Evolutionary conservation across 1,140 invertebrate species (phyloP).

Genomic region (Cotesia chilonis): DNA sequence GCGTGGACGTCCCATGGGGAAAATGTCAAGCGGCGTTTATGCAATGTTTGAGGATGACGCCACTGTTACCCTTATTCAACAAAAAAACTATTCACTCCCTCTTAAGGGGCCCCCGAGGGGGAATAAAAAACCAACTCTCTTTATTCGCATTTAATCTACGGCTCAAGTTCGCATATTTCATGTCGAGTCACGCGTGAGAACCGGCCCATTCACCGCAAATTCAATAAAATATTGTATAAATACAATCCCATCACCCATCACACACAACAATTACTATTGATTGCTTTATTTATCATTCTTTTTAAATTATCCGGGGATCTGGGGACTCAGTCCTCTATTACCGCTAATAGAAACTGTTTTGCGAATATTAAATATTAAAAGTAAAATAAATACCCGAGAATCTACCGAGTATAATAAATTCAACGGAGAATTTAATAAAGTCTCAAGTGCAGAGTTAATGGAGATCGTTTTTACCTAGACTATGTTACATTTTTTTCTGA

Average conservation of each 20-base stretch:
- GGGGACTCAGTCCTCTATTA: no score
- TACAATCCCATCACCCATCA: no score
- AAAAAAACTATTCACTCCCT: slow-evolving; percentile 46
- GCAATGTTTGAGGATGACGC: slow-evolving; percentile 50
- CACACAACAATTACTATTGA: no score
- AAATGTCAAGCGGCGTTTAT: slow-evolving; percentile 47
- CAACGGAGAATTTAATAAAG: slow-evolving; percentile 45
- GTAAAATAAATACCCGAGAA: background rate
- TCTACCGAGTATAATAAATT: slow-evolving; percentile 41
- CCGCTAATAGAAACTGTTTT: background rate
- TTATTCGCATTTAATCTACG: background rate
- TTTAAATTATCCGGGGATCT: no score
- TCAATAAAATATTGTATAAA: no score
- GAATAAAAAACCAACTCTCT: slow-evolving; percentile 44
- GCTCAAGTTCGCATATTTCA: slow-evolving; percentile 31
- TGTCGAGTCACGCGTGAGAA: slow-evolving; percentile 10
- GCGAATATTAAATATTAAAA: background rate
- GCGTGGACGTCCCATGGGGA: slow-evolving; percentile 34
- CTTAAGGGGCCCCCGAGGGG: slow-evolving; percentile 39
- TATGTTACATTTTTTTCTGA: background rate
- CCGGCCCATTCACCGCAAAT: background rate
- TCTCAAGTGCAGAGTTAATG: slow-evolving; percentile 16
- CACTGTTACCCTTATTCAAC: slow-evolving; percentile 45
- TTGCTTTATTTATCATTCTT: background rate
- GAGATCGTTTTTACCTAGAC: background rate